These are phyloP conservation scores for Sander lucioperca DNA, from an alignment of 2,113 vertebrate genomes.

Conservation along the genomic window DNA sequence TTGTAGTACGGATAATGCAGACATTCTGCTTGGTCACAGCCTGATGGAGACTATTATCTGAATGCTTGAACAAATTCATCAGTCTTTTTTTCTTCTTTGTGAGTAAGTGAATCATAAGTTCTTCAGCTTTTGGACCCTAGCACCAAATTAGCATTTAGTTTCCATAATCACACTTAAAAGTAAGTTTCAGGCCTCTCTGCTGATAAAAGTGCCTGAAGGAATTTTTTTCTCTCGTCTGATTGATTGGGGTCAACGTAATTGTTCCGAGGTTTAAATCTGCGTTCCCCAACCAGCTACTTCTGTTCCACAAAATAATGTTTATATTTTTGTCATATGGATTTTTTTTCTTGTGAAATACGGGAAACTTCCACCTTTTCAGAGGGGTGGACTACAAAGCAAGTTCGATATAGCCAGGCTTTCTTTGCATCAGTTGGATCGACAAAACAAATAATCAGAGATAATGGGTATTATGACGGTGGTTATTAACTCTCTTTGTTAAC, in stretches of 20 bases:
- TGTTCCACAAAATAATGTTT: no score
- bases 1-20: conserved; percentile 71
- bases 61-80: conserved; percentile 46
- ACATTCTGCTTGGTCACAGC: conserved; percentile 64
- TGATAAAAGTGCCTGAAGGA: not conserved
- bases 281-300: not conserved
- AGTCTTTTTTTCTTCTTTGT: conserved; percentile 17
- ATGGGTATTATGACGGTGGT: no score
- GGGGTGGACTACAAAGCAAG: no score
- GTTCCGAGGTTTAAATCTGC: not conserved
- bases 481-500: no score
- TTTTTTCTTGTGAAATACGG: not conserved
- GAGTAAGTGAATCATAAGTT: conserved; percentile 7
- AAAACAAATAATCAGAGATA: no score
- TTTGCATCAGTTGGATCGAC: no score
- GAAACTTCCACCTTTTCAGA: not conserved
- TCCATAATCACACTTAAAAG: not conserved
- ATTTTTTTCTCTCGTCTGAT: not conserved
- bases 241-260: not conserved
- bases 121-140: not conserved
- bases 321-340: not conserved
- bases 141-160: not conserved
- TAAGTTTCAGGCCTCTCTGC: not conserved
- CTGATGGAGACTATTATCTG: conserved; percentile 60
- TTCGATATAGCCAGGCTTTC: no score